Evolutionary conservation across 2,888 invertebrate species (phyloP), one percentile per base, ranked within the genome.

Genomic region (Bellardia bayeri): DNA sequence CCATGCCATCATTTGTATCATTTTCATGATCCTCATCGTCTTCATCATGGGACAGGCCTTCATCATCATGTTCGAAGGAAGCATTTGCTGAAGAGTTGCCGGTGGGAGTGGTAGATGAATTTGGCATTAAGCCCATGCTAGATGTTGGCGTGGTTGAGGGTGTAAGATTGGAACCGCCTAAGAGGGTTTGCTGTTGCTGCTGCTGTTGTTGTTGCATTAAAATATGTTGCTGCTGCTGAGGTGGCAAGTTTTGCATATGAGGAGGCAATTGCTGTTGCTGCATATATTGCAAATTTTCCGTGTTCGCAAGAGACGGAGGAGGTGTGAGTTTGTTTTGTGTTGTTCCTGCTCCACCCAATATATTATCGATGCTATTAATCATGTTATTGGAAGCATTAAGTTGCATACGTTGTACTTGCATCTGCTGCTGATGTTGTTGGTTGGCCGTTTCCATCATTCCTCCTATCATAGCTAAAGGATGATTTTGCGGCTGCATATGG

Each of bases 391-490:
- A 85, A 79, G 82, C 79, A 75, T 87, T 87, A 2, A 85, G 76
- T 64, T 88, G 89, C 82, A 88, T 87, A 61, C 88, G 89, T 66
- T 86, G 86, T n/a, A 75, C 88, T 68, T 88, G 89, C 71, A 86
- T 80, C 33, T 86, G 88, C 49, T 88, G 89, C 42, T 89, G 89
- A 23, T 87, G 87, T 54, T 91, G 90, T 85, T 91, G 91, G 54
- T 91, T 91, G 16, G 89, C 87, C 37, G 85, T 82, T 82, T 90
- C 90, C 90, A 92, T 92, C 92, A 92, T 92, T 61, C 92, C 92
- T 7, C 92, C 91, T 88, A 92, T 91, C 91, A 92, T 90, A 23
- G 91, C 89, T 58, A 91, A 87, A n/a, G 92, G 93, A 90, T 91
- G 89, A 69, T 61, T 82, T 74, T 89, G 89, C 90, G 90, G 90